Evolutionary conservation across 2,797 vertebrate genomes (phyloP), one percentile per base, ranked within the genome.

Genomic region (Amphiprion clarkii): DNA sequence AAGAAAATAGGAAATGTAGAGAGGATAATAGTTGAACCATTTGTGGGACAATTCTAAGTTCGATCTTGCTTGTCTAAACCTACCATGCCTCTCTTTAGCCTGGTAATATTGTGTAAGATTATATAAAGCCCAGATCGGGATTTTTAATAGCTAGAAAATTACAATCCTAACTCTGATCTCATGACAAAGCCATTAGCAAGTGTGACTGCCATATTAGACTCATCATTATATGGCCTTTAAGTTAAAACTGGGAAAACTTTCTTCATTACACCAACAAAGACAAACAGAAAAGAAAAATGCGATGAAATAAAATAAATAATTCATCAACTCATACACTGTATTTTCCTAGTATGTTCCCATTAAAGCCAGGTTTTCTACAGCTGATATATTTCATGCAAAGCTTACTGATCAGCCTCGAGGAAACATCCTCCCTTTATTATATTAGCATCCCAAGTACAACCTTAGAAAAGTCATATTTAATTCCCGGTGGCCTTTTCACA

Each of bases 391-490:
- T 14, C 21, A 46, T 49, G 21, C 19, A 67, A 70, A 48, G 6
- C 19, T 62, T 39, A 33, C 36, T 19, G 16, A 68, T 71, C 42
- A 69, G 23, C 21, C 44, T 53, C 9, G 8, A 67, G 42, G 54
- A 78, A 80, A 72, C 49, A n/a, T 70, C 33, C 60, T 31, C 49
- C 70, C 52, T 75, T 76, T 21, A 76, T 83, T 75, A 73, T 59
- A 67, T 53, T 42, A 69, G 49, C 48, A 76, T 80, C 61, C 58
- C 19, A 36, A 44, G 52, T 21, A 85, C 66, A 73, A 73, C 76
- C 81, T 83, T 76, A 78, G 66, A 86, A 83, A 84, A 93, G 82
- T 92, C 89, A 87, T 87, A 89, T 91, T 90, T 89, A 92, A 94
- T 92, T 90, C 88, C 79, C 79, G 70, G 77, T 85, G 87, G 87